A percentile compares a stretch with the other conserved stretches of the same genome.
Evolutionary conservation across 2,797 vertebrate genomes (phyloP).

Genomic region (Sarcoramphus papa): DNA sequence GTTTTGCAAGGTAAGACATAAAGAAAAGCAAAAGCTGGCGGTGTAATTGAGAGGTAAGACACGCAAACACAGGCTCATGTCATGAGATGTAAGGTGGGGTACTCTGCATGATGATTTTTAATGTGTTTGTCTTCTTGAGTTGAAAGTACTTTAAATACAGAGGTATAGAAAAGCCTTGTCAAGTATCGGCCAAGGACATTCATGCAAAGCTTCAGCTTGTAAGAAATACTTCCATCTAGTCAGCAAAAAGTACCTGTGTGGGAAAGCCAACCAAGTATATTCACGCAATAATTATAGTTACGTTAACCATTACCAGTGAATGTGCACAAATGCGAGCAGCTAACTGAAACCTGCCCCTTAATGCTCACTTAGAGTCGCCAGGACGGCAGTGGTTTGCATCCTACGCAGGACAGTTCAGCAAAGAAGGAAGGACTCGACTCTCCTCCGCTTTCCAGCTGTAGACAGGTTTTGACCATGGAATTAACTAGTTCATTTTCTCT

Average conservation of each 20-base stretch:
- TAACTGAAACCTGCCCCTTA: neutral
- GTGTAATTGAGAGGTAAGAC: neutral
- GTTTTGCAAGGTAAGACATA: neutral
- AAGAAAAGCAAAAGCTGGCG: neutral
- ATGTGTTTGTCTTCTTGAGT: neutral
- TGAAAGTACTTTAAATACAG: neutral
- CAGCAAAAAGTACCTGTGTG: neutral
- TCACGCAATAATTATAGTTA: neutral
- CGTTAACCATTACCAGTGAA: neutral
- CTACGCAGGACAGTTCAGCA: neutral
- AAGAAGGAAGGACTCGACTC: neutral
- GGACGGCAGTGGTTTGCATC: neutral
- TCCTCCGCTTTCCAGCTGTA: neutral
- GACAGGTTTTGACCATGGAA: neutral
- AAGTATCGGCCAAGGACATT: neutral
- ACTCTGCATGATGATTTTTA: neutral
- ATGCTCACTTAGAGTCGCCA: accelerated
- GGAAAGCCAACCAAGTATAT: neutral
- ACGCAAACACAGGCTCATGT: neutral
- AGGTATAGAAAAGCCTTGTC: neutral
- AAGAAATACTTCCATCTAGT: neutral
- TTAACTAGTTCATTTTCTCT: constrained; percentile 11
- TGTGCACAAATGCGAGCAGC: neutral
- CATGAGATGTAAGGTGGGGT: neutral
- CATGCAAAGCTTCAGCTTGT: neutral